Evolutionary conservation across 2,888 invertebrate species (phyloP).

Genomic region (Coecobrya sp.): DNA sequence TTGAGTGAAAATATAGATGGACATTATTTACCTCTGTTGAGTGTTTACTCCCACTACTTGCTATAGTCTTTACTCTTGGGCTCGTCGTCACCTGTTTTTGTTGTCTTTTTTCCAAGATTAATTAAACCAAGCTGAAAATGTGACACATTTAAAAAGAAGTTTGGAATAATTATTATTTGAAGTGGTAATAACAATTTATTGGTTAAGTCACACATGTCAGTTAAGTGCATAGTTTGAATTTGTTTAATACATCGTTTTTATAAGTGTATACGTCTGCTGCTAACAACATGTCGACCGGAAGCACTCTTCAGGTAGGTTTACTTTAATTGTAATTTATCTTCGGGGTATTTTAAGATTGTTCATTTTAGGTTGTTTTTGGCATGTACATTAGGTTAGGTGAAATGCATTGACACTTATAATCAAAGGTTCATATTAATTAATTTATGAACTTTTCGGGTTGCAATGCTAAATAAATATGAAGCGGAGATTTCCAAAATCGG

Average conservation of each 20-base stretch:
- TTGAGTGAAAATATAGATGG: too few species aligned
- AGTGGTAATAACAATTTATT: too few species aligned
- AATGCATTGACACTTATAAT: slow-evolving; percentile 18
- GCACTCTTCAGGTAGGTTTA: slow-evolving; percentile 81
- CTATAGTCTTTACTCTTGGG: neutral
- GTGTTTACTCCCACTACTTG: too few species aligned
- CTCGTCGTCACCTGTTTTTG: neutral
- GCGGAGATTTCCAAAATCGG: slow-evolving; percentile 66
- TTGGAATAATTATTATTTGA: too few species aligned
- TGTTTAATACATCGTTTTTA: too few species aligned
- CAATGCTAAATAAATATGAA: slow-evolving; percentile 64
- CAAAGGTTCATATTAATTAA: slow-evolving; percentile 33
- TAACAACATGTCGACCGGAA: slow-evolving; percentile 81
- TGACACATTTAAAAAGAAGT: too few species aligned
- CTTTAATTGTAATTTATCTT: neutral
- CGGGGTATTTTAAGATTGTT: neutral
- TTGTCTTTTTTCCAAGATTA: neutral
- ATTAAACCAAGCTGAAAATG: too few species aligned
- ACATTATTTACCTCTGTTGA: too few species aligned
- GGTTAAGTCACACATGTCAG: too few species aligned
- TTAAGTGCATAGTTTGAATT: too few species aligned
- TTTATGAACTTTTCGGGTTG: slow-evolving; percentile 34
- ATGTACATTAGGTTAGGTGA: too few species aligned
- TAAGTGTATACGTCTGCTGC: neutral
- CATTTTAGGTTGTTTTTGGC: too few species aligned